Evolutionary conservation across 1,140 invertebrate genomes (phyloP).

Genomic region (Penaeus chinensis): DNA sequence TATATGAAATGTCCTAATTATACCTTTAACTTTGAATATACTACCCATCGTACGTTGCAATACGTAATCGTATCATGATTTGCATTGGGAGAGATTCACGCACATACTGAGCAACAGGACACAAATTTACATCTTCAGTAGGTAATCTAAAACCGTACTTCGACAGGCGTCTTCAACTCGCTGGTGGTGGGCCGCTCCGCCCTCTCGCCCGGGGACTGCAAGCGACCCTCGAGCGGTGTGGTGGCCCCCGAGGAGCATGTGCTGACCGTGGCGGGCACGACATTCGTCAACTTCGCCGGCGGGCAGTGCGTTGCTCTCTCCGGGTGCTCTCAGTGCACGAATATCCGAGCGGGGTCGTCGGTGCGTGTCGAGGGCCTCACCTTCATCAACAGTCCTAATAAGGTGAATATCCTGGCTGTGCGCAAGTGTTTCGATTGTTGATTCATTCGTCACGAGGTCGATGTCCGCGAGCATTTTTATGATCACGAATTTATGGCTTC

Average conservation of each 20-base stretch:
- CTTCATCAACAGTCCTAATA: constrained; percentile 39
- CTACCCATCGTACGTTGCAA: background rate
- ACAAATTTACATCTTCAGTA: too few species aligned
- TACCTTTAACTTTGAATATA: too few species aligned
- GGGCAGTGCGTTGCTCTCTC: constrained; percentile 37
- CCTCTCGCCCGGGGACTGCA: constrained; percentile 24
- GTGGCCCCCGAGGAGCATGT: constrained; percentile 49
- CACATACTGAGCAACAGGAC: too few species aligned
- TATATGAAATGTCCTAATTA: too few species aligned
- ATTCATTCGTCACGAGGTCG: too few species aligned
- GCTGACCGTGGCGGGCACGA: constrained; percentile 48
- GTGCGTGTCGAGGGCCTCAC: constrained; percentile 21
- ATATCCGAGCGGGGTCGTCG: constrained; percentile 33
- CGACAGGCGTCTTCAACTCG: constrained; percentile 42
- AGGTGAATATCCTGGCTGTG: too few species aligned
- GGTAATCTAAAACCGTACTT: background rate
- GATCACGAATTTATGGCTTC: background rate
- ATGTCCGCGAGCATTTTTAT: too few species aligned
- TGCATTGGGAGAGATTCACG: too few species aligned
- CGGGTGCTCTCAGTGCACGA: constrained; percentile 57
- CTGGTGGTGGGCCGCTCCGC: constrained; percentile 47
- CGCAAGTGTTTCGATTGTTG: too few species aligned
- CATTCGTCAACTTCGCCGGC: constrained; percentile 53
- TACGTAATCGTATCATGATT: too few species aligned
- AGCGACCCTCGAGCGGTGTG: constrained; percentile 32